Evolutionary conservation across 92 coral and sea anemone species (phyloP).

Genomic region (Epizoanthus ramosus): DNA sequence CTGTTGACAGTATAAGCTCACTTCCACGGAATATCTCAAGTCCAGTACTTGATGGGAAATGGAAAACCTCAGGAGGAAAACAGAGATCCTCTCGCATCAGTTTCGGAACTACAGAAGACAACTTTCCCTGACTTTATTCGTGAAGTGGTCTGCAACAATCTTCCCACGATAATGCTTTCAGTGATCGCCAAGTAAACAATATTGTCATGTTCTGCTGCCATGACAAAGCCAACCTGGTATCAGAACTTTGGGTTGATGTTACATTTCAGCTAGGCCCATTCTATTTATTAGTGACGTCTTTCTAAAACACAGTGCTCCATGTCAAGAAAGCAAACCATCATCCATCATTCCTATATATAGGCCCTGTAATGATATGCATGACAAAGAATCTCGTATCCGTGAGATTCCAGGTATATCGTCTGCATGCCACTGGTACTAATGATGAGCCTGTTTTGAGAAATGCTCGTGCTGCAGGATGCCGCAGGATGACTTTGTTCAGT

Average conservation of each 20-base stretch:
- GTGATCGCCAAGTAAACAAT: slow-evolving; percentile 68
- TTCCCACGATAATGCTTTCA: slow-evolving; percentile 66
- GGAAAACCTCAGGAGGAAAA: not conserved
- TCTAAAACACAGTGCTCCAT: slow-evolving; percentile 51
- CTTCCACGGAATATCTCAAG: slow-evolving; percentile 54
- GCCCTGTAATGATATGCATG: slow-evolving; percentile 66
- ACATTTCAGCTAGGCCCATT: no score
- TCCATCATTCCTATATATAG: slow-evolving; percentile 56
- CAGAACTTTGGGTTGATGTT: slow-evolving; percentile 75
- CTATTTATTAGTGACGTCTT: no score
- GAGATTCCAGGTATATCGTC: slow-evolving; percentile 50
- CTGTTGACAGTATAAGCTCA: slow-evolving; percentile 38
- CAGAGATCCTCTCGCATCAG: slow-evolving; percentile 63
- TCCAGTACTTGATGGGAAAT: slow-evolving; percentile 20
- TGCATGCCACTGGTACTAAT: slow-evolving; percentile 49
- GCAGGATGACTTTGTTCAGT: slow-evolving; percentile 49
- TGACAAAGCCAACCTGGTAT: slow-evolving; percentile 35
- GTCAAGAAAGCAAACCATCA: slow-evolving; percentile 20
- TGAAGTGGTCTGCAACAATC: slow-evolving; percentile 66
- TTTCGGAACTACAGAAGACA: slow-evolving; percentile 65
- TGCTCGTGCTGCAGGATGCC: slow-evolving; percentile 54
- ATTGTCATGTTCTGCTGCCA: slow-evolving; percentile 67
- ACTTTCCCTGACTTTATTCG: slow-evolving; percentile 58
- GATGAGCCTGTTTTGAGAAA: slow-evolving; percentile 41
- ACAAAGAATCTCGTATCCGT: slow-evolving; percentile 49